Evolutionary conservation across 1,140 invertebrate species (phyloP), one percentile per base, ranked within the genome.

Genomic region (Ostrea edulis): DNA sequence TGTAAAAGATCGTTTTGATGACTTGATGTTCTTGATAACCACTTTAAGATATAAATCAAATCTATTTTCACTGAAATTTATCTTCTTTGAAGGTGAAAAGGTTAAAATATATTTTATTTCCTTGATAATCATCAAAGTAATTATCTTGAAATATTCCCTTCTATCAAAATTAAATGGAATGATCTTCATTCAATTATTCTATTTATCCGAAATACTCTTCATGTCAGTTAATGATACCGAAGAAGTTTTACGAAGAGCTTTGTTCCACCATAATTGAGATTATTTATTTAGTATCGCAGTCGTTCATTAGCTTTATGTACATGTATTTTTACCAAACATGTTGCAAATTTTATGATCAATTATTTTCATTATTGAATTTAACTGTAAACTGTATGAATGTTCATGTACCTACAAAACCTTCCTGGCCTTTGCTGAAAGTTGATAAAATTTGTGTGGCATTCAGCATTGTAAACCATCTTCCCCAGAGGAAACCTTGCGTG

Each of bases 41-140:
- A 25, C 68, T 77, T 22, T 12, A 77, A 77, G 55, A 35, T 77
- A 20, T 20, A 62, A 62, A 62, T 62, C 55, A n/a, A n/a, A 62
- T 62, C 55, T 62, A 62, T 62, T 62, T 62, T 17, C 17, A n/a
- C 17, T 62, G n/a, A n/a, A 62, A 62, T 20, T 77, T 29, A 77
- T 77, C 68, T 29, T 77, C 25, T 29, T 77, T 25, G 68, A 3
- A 12, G 68, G 68, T 77, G 68, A 77, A 77, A 77, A 77, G 68
- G 68, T 77, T 77, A 77, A 77, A 77, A 77, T 77, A 25, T 44
- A 77, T 77, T 77, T 77, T 77, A 77, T 77, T 77, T 77, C 68
- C 25, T 77, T 5, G 22, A 25, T 35, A 35, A 29, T 77, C 5
- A 77, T 77, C 68, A 77, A 35, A 25, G 14, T 77, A 77, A 77